Conservation (phyloP, 2,797 vertebrate genomes). For the Hippocampus kuda region DNA sequence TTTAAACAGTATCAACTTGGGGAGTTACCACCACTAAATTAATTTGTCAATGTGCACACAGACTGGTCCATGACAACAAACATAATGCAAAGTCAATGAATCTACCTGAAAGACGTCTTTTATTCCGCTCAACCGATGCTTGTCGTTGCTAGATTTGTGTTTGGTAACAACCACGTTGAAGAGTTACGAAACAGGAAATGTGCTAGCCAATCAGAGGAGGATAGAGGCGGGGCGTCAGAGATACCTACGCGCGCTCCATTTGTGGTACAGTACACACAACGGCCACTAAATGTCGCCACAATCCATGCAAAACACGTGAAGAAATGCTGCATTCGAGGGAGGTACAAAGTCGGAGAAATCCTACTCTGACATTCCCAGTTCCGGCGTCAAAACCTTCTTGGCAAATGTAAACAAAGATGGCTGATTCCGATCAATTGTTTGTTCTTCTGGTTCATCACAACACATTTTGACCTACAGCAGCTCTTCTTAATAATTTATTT, state of each 20-base stretch:
- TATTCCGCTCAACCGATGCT: too few species aligned
- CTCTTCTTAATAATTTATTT: too few species aligned
- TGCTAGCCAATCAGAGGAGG: slow-evolving; percentile 4
- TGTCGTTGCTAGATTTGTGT: neutral
- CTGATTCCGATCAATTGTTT: too few species aligned
- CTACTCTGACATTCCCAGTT: too few species aligned
- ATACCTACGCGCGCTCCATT: too few species aligned
- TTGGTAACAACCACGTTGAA: neutral
- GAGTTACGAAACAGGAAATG: slow-evolving; percentile 4
- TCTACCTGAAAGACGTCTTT: neutral
- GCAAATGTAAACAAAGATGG: too few species aligned
- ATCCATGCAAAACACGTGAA: neutral
- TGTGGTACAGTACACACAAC: neutral
- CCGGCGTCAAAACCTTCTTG: too few species aligned
- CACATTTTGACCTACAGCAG: too few species aligned
- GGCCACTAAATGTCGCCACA: slow-evolving; percentile 1
- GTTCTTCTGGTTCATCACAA: too few species aligned
- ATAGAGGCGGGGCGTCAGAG: neutral
- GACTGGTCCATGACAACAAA: neutral
- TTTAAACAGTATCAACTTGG: neutral
- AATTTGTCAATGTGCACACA: neutral
- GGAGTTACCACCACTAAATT: neutral
- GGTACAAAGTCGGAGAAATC: too few species aligned
- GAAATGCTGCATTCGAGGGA: too few species aligned
- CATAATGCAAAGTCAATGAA: neutral